Evolutionary conservation across 92 coral and sea anemone species (phyloP).

Genomic region (Phenganax marumi): DNA sequence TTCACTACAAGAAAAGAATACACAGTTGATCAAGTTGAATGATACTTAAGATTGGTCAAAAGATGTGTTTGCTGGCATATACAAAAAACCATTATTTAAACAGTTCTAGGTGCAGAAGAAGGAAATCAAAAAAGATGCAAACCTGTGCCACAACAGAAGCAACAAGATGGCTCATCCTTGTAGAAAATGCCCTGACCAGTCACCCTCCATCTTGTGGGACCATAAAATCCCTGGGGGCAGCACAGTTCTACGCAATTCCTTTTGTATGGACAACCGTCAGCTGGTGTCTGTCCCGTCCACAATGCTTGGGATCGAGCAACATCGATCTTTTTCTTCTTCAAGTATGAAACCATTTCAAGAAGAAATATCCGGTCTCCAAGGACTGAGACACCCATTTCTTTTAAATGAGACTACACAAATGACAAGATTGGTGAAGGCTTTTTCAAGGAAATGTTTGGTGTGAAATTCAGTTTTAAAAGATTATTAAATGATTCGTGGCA

Average conservation of each 20-base stretch:
- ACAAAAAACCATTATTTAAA: not conserved
- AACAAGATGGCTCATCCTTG: slow-evolving; percentile 97
- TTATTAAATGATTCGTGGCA: not conserved
- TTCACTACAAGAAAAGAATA: not conserved
- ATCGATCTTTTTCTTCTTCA: slow-evolving; percentile 90
- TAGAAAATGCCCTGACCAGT: slow-evolving; percentile 99
- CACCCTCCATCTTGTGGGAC: slow-evolving; percentile 93
- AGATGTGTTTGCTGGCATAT: not conserved
- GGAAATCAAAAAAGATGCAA: not conserved
- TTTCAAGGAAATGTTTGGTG: no score
- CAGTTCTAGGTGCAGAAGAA: no score
- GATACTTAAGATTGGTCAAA: not conserved
- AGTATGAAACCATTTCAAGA: slow-evolving; percentile 72
- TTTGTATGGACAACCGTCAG: slow-evolving; percentile 89
- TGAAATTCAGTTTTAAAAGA: not conserved
- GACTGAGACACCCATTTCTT: slow-evolving; percentile 81
- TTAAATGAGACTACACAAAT: slow-evolving; percentile 70
- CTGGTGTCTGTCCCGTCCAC: slow-evolving; percentile 97
- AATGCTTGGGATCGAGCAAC: slow-evolving; percentile 76
- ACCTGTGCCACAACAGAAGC: slow-evolving; percentile 87
- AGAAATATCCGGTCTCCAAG: slow-evolving; percentile 92
- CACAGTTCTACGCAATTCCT: slow-evolving; percentile 88
- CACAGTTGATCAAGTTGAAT: not conserved
- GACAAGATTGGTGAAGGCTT: no score
- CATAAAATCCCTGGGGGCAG: slow-evolving; percentile 81